Evolutionary conservation across 2,888 invertebrate genomes (phyloP), one percentile per base, ranked within the genome.

Genomic region (Agrotis puta): DNA sequence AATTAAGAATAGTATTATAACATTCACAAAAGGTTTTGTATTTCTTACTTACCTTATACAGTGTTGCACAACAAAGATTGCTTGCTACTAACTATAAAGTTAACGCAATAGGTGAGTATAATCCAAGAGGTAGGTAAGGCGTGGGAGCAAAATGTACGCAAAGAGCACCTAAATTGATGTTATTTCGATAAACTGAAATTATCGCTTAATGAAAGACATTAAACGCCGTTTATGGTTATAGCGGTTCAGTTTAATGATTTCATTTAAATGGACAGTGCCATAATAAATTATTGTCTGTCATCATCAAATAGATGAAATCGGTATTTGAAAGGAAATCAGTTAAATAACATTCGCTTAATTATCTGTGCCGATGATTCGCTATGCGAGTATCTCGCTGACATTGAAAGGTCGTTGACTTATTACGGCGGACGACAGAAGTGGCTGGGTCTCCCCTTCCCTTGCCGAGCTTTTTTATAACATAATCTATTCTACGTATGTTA

Each of bases 321-420:
- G 80, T 81, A 81, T 87, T 86, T 87, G 85, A 86, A 86, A 90
- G 85, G 82, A 88, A 88, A 89, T 88, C 80, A 84, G 85, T 89
- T 88, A 87, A 86, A 87, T 87, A 87, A 79, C 83, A 87, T 88
- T 90, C 85, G 77, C 88, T 91, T 92, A 92, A 91, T 92, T 85
- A 88, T 88, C 87, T 86, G 89, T 84, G 88, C 82, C 87, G 90
- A 89, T 91, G 89, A 92, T 93, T 90, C 89, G 89, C 83, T 83
- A 88, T 88, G 83, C 88, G 88, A 90, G 89, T 90, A 88, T 90
- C 90, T 87, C 80, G 89, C 89, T 93, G 94, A 94, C 95, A 94
- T 95, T 95, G 94, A 95, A 90, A 92, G 95, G 91, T 95, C 93
- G 87, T 94, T 94, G 94, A 94, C 95, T 90, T 90, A 88, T 87